Evolutionary conservation across 2,888 invertebrate genomes (phyloP), one percentile per base, ranked within the genome.

Genomic region (Sisyra nigra): DNA sequence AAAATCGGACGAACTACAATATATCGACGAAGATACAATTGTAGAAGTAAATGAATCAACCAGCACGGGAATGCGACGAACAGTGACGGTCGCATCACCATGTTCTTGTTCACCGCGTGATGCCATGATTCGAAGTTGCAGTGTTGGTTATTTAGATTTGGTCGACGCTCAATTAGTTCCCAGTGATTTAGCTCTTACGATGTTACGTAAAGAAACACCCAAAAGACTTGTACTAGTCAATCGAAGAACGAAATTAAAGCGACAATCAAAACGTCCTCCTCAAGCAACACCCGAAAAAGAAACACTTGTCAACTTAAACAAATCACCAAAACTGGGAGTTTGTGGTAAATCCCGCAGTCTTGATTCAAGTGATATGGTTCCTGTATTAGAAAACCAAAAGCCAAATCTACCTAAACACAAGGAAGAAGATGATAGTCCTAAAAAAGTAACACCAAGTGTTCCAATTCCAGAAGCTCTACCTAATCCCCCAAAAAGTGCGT

Each of bases 91-190:
- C 3, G 72, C 76, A 24, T 76, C 79, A 1, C 76, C 78, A 46
- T 40, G 40, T 40, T 34, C 37, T 1, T 76, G 78, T 32, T 63
- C 59, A 44, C 49, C 68, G 10, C 64, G 72, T 0, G 81, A 81
- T 53, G 74, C 80, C 0, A 84, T 86, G 63, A 80, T 84, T 1
- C 68, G 88, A 24, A 87, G 87, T 57, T 87, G 88, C 59, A 88
- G 88, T 60, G 88, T 88, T 2, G 88, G 89, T 1, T 88, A 86
- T 56, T 66, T 91, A 50, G 88, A 89, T 57, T 69, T 83, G 48
- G 84, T 88, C 3, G 86, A 86, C 52, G 74, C 76, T 1, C 76
- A 76, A 53, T 69, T 80, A 50, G 73, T 82, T 15, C 81, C 81
- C 39, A 79, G 79, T 33, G 83, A 82, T 54, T 78, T 82, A 41